A percentile compares a stretch with the other conserved stretches of the same genome.
phyloP scores from a whole-genome alignment of 2,888 invertebrate species.

The Drosophila hamatofila region DNA sequence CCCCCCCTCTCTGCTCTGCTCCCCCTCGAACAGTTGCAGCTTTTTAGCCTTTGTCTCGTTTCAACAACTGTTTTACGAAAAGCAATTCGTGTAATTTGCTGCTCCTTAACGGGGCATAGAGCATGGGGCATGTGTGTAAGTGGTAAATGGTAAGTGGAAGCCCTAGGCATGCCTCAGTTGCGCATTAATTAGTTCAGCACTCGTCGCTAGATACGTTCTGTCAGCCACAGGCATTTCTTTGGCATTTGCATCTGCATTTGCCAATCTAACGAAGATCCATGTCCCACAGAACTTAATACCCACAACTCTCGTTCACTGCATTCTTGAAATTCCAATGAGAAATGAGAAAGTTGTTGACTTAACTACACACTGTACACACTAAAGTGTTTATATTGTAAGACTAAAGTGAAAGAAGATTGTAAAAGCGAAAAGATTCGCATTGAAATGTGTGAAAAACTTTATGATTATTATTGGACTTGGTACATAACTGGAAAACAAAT shows the following conservation, averaged over 20 bases:
- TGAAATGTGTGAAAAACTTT: too few species aligned
- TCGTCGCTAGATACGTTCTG: constrained; percentile 63
- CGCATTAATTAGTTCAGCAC: constrained; percentile 74
- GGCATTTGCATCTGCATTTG: constrained; percentile 40
- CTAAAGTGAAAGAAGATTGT: background rate
- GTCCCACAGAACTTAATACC: constrained; percentile 59
- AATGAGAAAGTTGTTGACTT: constrained; percentile 1
- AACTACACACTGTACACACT: background rate
- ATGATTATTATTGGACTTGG: too few species aligned
- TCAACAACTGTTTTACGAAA: constrained; percentile 45
- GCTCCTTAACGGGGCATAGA: constrained; percentile 11
- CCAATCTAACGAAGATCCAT: constrained; percentile 12
- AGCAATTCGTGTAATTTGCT: constrained; percentile 65
- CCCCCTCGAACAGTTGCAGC: constrained; percentile 4
- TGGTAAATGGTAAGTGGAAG: constrained; percentile 42
- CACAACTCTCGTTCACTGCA: constrained; percentile 29
- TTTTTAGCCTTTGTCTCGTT: constrained; percentile 39
- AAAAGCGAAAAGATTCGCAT: constrained; percentile 1
- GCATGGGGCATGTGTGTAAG: constrained; percentile 12
- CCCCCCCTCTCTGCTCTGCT: background rate
- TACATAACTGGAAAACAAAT: too few species aligned
- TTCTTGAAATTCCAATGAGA: constrained; percentile 56
- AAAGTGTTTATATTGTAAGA: background rate
- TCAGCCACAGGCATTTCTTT: constrained; percentile 74
- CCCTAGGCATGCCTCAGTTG: constrained; percentile 58